phyloP scores from a whole-genome alignment of 2,888 invertebrate genomes.

The Lutraria lutraria region DNA sequence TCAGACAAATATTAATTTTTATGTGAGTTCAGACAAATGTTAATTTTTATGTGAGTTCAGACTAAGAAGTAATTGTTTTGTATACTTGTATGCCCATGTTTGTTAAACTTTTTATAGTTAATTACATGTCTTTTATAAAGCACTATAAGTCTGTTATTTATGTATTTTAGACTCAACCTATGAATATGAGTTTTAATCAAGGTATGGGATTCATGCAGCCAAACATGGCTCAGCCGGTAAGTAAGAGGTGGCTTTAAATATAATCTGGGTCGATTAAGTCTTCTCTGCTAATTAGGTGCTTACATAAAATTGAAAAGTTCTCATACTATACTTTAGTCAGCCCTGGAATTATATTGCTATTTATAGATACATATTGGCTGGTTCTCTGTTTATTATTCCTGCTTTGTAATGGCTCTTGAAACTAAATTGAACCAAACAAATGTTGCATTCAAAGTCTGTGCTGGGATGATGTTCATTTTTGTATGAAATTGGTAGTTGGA shows the following conservation, averaged over 20 bases:
- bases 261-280: too few species aligned
- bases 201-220: slow-evolving; percentile 50
- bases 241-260: neutral
- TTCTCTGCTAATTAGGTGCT: too few species aligned
- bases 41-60: neutral
- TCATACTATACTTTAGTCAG: too few species aligned
- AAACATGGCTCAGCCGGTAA: slow-evolving; percentile 8
- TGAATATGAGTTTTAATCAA: slow-evolving; percentile 28
- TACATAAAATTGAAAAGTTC: too few species aligned
- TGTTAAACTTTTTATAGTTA: neutral
- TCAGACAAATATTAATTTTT: neutral
- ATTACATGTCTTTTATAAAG: neutral
- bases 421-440: too few species aligned
- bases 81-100: neutral
- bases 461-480: too few species aligned
- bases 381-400: neutral
- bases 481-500: too few species aligned
- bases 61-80: neutral
- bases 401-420: too few species aligned
- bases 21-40: neutral
- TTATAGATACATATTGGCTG: neutral
- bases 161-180: neutral
- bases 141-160: neutral
- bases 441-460: too few species aligned
- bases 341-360: neutral